phyloP scores from a whole-genome alignment of 2,888 invertebrate genomes.

The Drosophila limbata region DNA sequence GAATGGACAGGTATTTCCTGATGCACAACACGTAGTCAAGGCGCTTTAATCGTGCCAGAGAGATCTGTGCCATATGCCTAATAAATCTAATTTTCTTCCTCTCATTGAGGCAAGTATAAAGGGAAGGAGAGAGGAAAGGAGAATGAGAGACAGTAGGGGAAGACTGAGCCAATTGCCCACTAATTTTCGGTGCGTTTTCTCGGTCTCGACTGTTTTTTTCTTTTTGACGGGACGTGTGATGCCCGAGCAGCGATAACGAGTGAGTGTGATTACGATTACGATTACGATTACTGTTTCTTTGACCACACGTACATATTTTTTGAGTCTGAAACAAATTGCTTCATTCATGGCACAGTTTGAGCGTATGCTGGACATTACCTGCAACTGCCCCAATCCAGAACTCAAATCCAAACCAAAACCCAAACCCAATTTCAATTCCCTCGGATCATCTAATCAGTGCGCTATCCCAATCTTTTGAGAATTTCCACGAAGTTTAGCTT shows the following conservation, averaged over 20 bases:
- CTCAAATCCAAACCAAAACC: neutral
- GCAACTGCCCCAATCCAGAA: slow-evolving; percentile 14
- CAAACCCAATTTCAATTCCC: slow-evolving; percentile 5
- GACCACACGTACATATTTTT: slow-evolving; percentile 64
- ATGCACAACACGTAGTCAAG: slow-evolving; percentile 66
- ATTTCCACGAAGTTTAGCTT: slow-evolving; percentile 41
- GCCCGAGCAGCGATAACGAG: slow-evolving; percentile 45
- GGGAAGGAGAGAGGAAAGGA: neutral
- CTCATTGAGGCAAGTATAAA: neutral
- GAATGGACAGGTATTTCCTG: slow-evolving; percentile 46
- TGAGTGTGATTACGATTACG: slow-evolving; percentile 40
- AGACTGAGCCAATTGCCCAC: slow-evolving; percentile 64
- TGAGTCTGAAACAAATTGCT: slow-evolving; percentile 68
- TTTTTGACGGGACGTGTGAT: slow-evolving; percentile 58
- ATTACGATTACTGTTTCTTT: slow-evolving; percentile 41
- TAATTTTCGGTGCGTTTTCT: slow-evolving; percentile 76
- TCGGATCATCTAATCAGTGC: slow-evolving; percentile 51
- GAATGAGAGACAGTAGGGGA: neutral
- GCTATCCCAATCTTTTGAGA: slow-evolving; percentile 49
- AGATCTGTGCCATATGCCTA: slow-evolving; percentile 74
- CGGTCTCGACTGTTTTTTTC: slow-evolving; percentile 38
- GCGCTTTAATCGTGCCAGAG: slow-evolving; percentile 55
- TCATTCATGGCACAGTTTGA: slow-evolving; percentile 58
- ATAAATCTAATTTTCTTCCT: slow-evolving; percentile 68
- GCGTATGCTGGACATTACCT: slow-evolving; percentile 54